Percentiles rank a stretch among this genome's conserved stretches.
Conservation (phyloP, 2,888 invertebrate species). For the Sepiola atlantica region DNA sequence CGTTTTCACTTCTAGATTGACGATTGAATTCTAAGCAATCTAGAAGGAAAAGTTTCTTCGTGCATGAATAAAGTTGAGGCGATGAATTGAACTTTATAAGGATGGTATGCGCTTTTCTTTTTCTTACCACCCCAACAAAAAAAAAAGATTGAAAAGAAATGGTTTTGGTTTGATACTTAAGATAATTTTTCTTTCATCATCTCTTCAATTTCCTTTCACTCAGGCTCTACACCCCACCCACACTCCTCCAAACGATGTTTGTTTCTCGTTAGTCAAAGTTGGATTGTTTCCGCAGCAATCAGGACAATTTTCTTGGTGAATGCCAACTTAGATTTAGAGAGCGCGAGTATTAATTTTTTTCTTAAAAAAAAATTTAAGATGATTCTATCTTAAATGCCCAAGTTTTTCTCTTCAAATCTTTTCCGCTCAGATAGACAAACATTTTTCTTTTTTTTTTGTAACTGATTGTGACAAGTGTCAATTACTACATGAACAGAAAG, state of each 20-base stretch:
- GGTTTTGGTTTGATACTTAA: not conserved
- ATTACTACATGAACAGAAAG: not conserved
- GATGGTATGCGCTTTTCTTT: not conserved
- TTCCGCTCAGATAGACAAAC: too few relatives aligned
- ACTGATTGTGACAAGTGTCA: not conserved
- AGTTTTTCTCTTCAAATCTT: not conserved
- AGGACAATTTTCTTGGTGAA: not conserved
- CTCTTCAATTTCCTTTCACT: not conserved
- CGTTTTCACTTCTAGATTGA: not conserved
- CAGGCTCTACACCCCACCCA: too few relatives aligned
- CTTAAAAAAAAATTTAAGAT: not conserved
- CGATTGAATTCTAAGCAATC: not conserved
- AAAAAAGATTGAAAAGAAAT: not conserved
- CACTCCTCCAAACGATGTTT: too few relatives aligned
- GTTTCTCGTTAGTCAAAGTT: not conserved
- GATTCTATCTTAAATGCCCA: not conserved
- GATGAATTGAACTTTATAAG: not conserved
- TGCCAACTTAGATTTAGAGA: not conserved
- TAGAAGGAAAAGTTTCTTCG: not conserved
- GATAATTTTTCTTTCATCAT: not conserved
- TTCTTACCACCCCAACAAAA: not conserved
- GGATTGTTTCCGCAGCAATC: not conserved
- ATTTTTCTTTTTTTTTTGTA: not conserved
- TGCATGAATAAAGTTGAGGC: not conserved
- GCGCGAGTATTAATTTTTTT: not conserved